phyloP scores from a whole-genome alignment of 2,797 vertebrate genomes.

The Perodicticus potto region DNA sequence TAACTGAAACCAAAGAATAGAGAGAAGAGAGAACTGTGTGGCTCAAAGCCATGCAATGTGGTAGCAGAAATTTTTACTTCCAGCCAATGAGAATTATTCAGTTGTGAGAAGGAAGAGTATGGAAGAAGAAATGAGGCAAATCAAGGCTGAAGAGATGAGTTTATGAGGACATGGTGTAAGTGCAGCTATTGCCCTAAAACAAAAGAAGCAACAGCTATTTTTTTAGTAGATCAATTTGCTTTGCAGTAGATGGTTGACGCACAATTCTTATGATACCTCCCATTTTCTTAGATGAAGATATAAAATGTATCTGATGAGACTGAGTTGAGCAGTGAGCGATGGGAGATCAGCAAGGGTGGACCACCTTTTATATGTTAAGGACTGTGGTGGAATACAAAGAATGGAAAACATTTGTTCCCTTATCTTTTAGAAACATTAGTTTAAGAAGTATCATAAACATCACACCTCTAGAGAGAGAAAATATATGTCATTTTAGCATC shows the following conservation, averaged over 20 bases:
- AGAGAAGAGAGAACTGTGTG: neutral
- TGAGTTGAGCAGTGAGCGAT: neutral
- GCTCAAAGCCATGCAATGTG: neutral
- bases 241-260: neutral
- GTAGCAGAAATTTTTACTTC: neutral
- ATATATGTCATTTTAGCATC: neutral
- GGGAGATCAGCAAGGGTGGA: neutral
- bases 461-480: neutral
- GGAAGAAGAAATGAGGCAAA: neutral
- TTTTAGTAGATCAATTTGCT: neutral
- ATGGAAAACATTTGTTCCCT: neutral
- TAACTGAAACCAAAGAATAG: neutral
- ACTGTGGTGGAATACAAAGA: neutral
- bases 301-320: neutral
- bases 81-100: neutral
- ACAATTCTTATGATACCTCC: neutral
- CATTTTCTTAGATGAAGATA: neutral
- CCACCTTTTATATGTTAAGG: neutral
- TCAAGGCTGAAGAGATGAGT: neutral
- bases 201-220: neutral
- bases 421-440: neutral
- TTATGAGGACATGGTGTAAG: neutral
- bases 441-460: neutral
- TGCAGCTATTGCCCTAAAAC: neutral
- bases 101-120: neutral